phyloP scores from a whole-genome alignment of 2,797 vertebrate genomes.

The Etheostoma perlongum region DNA sequence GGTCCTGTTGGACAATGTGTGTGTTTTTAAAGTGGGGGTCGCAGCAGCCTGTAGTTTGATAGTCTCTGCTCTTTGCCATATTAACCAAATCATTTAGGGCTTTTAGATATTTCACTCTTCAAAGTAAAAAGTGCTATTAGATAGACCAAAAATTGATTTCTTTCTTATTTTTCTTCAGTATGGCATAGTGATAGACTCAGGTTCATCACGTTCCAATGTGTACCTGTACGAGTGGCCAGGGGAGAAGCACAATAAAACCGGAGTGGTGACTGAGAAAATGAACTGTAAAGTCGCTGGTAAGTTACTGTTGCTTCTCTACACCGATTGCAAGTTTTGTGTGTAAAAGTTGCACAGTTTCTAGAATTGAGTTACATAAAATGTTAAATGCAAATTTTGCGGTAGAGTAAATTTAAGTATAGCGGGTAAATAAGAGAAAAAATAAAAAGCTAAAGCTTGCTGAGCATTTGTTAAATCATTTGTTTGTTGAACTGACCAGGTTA shows the following conservation, averaged over 20 bases:
- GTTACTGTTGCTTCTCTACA: slow-evolving; percentile 28
- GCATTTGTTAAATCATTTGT: neutral
- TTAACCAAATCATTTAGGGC: neutral
- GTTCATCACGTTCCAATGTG: slow-evolving; percentile 93
- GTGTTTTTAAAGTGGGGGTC: neutral
- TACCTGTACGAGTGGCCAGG: slow-evolving; percentile 96
- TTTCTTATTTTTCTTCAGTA: slow-evolving; percentile 82
- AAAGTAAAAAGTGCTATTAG: neutral
- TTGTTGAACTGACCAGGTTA: neutral
- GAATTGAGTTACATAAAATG: neutral
- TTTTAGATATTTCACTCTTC: neutral
- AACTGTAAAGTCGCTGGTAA: slow-evolving; percentile 90
- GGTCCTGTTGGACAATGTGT: neutral
- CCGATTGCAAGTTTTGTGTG: neutral
- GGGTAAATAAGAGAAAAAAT: neutral
- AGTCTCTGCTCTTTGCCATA: neutral
- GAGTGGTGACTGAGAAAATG: slow-evolving; percentile 88
- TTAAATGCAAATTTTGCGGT: neutral
- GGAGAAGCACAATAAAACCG: slow-evolving; percentile 94
- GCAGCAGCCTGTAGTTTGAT: neutral
- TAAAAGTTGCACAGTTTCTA: neutral
- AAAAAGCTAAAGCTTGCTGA: neutral
- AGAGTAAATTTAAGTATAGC: neutral
- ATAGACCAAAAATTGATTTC: neutral
- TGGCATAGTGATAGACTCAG: slow-evolving; percentile 95